Evolutionary conservation across 2,888 invertebrate species (phyloP), one percentile per base, ranked within the genome.

Genomic region (Monoplex corrugatus): DNA sequence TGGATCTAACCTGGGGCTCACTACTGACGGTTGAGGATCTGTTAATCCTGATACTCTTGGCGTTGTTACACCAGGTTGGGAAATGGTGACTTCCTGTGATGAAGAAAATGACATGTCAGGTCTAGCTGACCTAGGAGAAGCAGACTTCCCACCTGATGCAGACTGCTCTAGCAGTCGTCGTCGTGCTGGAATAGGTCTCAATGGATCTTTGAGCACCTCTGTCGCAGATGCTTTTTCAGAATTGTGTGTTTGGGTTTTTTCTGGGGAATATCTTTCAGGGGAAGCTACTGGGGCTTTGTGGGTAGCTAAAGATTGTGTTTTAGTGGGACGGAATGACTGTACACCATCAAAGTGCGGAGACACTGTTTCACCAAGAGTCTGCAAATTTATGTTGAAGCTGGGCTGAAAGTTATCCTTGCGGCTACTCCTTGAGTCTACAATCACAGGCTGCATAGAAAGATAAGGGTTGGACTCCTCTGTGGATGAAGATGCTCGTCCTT

Each of bases 231-330:
- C 32, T 45, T 57, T 35, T 32, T n/a, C 68, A 57, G 57, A 35
- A 8, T 16, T 35, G 8, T 10, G n/a, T n/a, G 19, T 85, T 28
- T 44, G 35, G 50, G 28, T 45, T 80, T 75, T 75, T n/a, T 44
- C 90, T 90, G 68, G 92, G 92, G 92, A 92, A 75, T 89, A 87
- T 28, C 89, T 89, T 75, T 93, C 92, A 5, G 91, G 89, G 28
- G 92, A 92, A 1, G 91, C 91, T 19, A 92, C 88, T 6, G 91
- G 89, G 13, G 92, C 90, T 78, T 83, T 45, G 40, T 40, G 63
- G 16, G 16, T n/a, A 0, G n/a, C 23, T 38, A 19, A 38, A 38
- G 50, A 13, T 83, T 78, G 40, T 10, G 43, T 57, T n/a, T 57
- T 57, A 40, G 80, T 23, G 38, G 88, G 87, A 35, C 50, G 83